Base-by-base conservation (phyloP, 2,888 invertebrate genomes). In the Stenodema calcarata region DNA sequence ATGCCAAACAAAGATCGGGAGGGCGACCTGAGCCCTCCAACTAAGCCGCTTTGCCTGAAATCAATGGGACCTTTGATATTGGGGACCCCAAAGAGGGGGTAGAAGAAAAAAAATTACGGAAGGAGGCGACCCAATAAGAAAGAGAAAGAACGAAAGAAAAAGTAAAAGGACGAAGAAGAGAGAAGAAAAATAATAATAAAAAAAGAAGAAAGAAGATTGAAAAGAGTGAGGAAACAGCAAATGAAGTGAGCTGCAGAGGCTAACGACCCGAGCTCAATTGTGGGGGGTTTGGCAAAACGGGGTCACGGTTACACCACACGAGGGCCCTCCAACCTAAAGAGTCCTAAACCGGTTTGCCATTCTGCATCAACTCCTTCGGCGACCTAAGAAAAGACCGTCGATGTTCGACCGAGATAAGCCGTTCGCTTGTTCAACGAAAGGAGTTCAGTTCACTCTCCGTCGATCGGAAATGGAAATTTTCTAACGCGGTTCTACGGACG, bases 21-120 rank as follows among this genome's bases (percentile, higher is more conserved):
- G n/a, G 69, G 81, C 27, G 62, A 81, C 81, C 81, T 81, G 81
- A 81, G 81, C 62, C 62, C 81, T 80, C 54, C 62, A 62, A 50
- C 81, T 81, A 81, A 81, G 81, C 81, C 50, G 81, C 81, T 81
- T 81, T 62, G 81, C 81, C 50, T 35, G 81, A 81, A 81, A 81
- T 81, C 81, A 81, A 81, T 81, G 81, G 81, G 30, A 12, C 81
- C 62, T 81, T 81, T 81, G 54, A 81, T 81, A 81, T 81, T 69
- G 73, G 35, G 62, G 81, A 81, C 81, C 30, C 11, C 54, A 12
- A 62, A 62, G 69, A 16, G 23, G 14, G 80, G 27, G 50, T 62
- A 44, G n/a, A 41, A 35, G 28, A 27, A 27, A 27, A 47, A 47
- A 16, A 50, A 23, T 1, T 18, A 41, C 12, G 54, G 41, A 76